Base-by-base conservation (phyloP, 2,113 vertebrate genomes). In the Struthidea cinerea region DNA sequence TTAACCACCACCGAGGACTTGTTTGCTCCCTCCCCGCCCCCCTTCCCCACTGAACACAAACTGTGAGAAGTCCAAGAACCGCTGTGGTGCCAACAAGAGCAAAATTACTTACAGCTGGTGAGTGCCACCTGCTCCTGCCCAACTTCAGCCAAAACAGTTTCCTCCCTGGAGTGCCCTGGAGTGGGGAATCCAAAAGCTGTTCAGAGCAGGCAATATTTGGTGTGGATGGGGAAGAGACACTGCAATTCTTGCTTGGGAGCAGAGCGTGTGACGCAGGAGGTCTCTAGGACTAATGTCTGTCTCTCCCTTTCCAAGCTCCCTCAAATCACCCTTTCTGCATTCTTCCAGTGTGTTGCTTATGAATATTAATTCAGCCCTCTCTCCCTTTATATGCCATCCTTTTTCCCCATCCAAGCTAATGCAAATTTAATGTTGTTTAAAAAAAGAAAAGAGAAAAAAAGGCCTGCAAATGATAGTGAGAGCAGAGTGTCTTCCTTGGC, bases 61-160 rank as follows among this genome's bases (percentile, higher is more conserved):
- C 81, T 67, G 70, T 81, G 71, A 75, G 22, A 88, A 84, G 93
- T 96, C 96, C 96, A 96, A 73, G 89, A 94, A 57, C 83, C 0
- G 18, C 81, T 56, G 84, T 8, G 21, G 9, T 96, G 97, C 96
- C 97, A 96, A 83, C 49, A 59, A 89, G 87, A 96, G 92, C 96
- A 91, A 87, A 98, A 96, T 97, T 65, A 95, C 97, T 95, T 94
- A 76, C 97, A 97, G 97, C 97, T 97, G 97, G 60, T 52, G 60
- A 71, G 84, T 94, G 86, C 97, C 98, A 98, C 98, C 97, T 97
- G 97, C 96, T 97, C 93, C 94, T 96, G 49, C 89, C 88, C 13
- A 87, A 65, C 85, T 88, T 61, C 92, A 97, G 96, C 97, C 97
- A 96, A 96, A 96, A 42, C 93, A 57, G n/a, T 94, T 95, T 93